These are phyloP conservation scores for Leptinotarsa texana DNA, from an alignment of 1,140 invertebrate species.

Conservation along the genomic window DNA sequence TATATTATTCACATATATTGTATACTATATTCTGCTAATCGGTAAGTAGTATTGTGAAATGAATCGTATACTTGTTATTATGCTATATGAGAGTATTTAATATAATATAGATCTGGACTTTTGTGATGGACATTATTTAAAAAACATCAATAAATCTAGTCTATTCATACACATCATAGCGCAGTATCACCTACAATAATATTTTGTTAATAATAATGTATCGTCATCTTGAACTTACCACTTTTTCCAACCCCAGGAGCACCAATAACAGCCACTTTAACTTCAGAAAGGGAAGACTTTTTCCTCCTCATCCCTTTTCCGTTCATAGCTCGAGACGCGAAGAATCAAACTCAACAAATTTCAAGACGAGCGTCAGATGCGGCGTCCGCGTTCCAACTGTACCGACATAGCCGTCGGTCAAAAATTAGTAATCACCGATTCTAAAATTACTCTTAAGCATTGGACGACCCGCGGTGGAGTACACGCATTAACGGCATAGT, in stretches of 20 bases:
- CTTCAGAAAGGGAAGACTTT: conserved; percentile 85
- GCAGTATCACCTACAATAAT: no score
- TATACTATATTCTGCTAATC: no score
- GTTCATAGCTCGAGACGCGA: conserved; percentile 57
- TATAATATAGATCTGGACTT: no score
- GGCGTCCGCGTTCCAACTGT: background rate
- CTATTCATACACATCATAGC: no score
- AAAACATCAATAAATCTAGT: no score
- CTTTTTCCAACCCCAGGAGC: conserved; percentile 86
- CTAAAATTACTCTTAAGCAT: conserved; percentile 27
- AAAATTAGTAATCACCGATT: conserved; percentile 23
- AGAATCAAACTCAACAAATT: background rate
- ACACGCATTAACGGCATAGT: background rate
- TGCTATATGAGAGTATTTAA: no score
- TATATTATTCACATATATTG: no score
- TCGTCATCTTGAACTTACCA: conserved; percentile 64
- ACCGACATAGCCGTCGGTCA: background rate
- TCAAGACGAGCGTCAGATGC: background rate
- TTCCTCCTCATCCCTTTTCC: conserved; percentile 78
- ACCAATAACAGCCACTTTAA: conserved; percentile 85
- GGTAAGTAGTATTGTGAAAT: no score
- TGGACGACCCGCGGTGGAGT: background rate
- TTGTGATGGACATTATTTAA: no score
- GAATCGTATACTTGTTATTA: no score
- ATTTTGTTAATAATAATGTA: no score